phyloP scores from a whole-genome alignment of 2,797 vertebrate species.

The Florisuga fusca region DNA sequence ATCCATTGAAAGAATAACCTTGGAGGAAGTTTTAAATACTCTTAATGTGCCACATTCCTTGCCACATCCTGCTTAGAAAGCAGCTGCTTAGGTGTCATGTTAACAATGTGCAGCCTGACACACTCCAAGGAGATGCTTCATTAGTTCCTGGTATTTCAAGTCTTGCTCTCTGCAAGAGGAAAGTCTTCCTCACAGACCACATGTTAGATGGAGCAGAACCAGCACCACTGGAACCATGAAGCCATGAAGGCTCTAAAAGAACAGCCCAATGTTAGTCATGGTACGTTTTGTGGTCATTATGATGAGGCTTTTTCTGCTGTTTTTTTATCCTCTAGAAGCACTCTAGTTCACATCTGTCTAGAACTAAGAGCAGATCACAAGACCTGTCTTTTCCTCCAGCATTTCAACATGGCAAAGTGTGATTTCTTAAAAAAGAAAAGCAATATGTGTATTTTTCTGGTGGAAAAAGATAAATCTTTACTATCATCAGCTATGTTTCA shows the following conservation, averaged over 20 bases:
- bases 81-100: background rate
- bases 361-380: background rate
- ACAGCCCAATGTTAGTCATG: background rate
- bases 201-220: background rate
- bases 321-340: background rate
- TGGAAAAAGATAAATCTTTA: background rate
- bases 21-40: background rate
- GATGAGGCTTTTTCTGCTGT: background rate
- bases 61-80: background rate
- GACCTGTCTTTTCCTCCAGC: fast-evolving
- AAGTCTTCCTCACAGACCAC: background rate
- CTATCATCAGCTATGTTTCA: background rate
- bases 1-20: background rate
- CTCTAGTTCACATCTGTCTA: background rate
- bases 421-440: background rate
- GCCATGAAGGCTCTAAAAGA: background rate
- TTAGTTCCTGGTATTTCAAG: background rate
- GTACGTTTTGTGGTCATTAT: background rate
- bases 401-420: background rate
- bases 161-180: background rate
- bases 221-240: background rate
- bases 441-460: background rate
- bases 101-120: background rate
- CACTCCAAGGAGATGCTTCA: background rate
- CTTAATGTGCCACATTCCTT: background rate